Percentiles rank a stretch among this genome's conserved stretches.
Conservation (phyloP, 2,797 vertebrate genomes). For the Salmo trutta region DNA sequence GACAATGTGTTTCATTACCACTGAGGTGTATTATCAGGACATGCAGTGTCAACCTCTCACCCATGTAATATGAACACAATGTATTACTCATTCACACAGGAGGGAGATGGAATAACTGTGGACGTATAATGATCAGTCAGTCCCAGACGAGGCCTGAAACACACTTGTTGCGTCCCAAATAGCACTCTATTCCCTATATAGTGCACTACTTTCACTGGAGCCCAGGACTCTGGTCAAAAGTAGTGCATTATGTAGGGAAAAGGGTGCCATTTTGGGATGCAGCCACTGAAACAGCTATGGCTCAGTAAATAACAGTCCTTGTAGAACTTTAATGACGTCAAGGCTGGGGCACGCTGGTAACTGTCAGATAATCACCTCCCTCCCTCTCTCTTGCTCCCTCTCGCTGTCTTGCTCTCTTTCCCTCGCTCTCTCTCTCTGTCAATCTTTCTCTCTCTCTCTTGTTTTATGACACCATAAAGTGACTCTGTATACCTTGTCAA, state of each 20-base stretch:
- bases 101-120: background rate
- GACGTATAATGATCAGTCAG: background rate
- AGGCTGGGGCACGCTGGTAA: constrained; percentile 5
- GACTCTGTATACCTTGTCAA: constrained; percentile 42
- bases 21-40: background rate
- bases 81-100: background rate
- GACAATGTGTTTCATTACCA: background rate
- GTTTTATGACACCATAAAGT: constrained; percentile 46
- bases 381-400: background rate
- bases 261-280: background rate
- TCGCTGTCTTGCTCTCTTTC: background rate
- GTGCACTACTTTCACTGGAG: background rate
- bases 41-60: background rate
- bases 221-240: background rate
- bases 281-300: constrained; percentile 13
- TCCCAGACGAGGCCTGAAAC: background rate
- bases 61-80: background rate
- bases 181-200: background rate
- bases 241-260: background rate
- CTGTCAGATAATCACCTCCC: background rate
- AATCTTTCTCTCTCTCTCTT: background rate
- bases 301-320: constrained; percentile 38
- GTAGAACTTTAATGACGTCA: constrained; percentile 15
- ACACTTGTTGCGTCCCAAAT: constrained; percentile 1
- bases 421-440: background rate